Conservation (phyloP, 2,888 invertebrate genomes). For the Metallyticus violacea region DNA sequence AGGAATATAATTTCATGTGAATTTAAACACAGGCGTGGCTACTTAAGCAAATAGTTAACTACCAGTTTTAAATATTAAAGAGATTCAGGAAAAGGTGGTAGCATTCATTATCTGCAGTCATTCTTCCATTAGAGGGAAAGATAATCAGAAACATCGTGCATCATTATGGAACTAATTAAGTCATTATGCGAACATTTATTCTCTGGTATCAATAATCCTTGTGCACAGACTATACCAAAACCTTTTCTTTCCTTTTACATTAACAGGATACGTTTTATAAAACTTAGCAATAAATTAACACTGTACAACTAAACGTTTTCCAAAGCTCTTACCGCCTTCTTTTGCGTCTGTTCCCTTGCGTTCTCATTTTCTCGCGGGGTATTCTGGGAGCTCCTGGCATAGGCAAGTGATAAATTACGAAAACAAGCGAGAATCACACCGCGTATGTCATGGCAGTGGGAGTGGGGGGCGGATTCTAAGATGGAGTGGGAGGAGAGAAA, state of each 20-base stretch:
- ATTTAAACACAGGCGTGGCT: neutral
- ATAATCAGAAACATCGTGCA: neutral
- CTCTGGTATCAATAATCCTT: neutral
- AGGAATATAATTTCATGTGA: neutral
- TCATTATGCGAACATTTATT: neutral
- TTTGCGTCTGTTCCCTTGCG: too few species aligned
- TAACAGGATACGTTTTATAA: neutral
- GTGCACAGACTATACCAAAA: neutral
- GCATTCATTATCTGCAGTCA: neutral
- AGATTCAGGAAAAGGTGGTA: neutral
- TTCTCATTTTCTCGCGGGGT: slow-evolving; percentile 24
- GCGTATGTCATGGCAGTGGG: neutral
- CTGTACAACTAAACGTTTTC: neutral
- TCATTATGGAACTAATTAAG: neutral
- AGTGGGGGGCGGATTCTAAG: neutral
- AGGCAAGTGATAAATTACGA: slow-evolving; percentile 21
- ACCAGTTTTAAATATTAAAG: neutral
- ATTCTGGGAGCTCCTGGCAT: slow-evolving; percentile 14
- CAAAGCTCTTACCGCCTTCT: slow-evolving; percentile 1
- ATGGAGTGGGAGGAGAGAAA: neutral
- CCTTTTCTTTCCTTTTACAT: neutral
- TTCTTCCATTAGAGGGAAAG: neutral
- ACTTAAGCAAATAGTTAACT: neutral
- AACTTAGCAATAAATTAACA: neutral
- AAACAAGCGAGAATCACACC: slow-evolving; percentile 19